Conservation (phyloP, 2,797 vertebrate species). For the Cetoscarus ocellatus region DNA sequence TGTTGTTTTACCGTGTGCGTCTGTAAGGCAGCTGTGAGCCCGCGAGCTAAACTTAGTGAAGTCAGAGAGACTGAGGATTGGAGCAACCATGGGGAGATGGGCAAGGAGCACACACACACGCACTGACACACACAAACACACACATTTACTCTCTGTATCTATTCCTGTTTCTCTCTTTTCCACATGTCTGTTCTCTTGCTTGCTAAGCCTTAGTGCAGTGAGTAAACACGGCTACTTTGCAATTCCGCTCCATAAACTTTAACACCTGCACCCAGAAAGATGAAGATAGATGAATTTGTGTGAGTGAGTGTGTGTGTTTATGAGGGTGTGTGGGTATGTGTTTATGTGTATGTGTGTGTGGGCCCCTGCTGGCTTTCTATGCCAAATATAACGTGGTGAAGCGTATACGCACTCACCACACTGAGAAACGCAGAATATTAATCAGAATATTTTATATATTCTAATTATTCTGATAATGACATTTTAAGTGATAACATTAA, state of each 20-base stretch:
- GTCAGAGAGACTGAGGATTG: slow-evolving; percentile 64
- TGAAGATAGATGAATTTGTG: slow-evolving; percentile 40
- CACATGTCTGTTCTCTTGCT: slow-evolving; percentile 61
- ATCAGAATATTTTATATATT: no score
- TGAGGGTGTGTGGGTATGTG: slow-evolving; percentile 34
- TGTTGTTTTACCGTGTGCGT: slow-evolving; percentile 26
- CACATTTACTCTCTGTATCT: slow-evolving; percentile 21
- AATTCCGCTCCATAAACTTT: slow-evolving; percentile 81
- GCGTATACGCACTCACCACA: background rate
- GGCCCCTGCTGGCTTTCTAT: slow-evolving; percentile 56
- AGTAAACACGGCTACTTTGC: slow-evolving; percentile 71
- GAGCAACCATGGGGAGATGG: slow-evolving; percentile 63
- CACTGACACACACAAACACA: slow-evolving; percentile 13
- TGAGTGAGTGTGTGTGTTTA: slow-evolving; percentile 25
- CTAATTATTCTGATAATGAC: slow-evolving; percentile 1
- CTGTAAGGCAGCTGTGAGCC: slow-evolving; percentile 76
- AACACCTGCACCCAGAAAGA: slow-evolving; percentile 75
- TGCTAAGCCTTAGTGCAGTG: slow-evolving; percentile 52
- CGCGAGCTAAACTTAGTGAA: slow-evolving; percentile 72
- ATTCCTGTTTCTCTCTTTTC: slow-evolving; percentile 46
- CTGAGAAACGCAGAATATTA: no score
- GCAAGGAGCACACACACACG: slow-evolving; percentile 34
- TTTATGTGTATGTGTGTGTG: slow-evolving; percentile 22
- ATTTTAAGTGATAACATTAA: no score
- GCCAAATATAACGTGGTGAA: slow-evolving; percentile 51